Conservation (phyloP, 2,888 invertebrate species). For the Eilema sororculum region DNA sequence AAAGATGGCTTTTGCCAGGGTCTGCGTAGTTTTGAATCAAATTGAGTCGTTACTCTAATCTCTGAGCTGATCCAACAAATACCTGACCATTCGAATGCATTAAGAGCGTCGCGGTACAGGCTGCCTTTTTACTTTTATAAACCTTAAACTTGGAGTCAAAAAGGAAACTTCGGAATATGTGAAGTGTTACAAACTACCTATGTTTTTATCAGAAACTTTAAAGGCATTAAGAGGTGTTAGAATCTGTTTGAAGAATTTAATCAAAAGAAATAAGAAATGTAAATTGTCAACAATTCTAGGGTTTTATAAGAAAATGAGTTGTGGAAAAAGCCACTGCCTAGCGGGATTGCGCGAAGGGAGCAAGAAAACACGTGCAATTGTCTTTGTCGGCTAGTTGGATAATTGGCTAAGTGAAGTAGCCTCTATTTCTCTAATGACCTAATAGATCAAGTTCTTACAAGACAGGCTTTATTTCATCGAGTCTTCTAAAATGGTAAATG, state of each 20-base stretch:
- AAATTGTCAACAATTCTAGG: conserved; percentile 24
- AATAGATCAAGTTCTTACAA: conserved; percentile 33
- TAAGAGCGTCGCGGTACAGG: conserved; percentile 45
- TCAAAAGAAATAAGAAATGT: conserved; percentile 43
- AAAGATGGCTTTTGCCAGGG: conserved; percentile 3
- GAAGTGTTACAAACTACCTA: conserved; percentile 21
- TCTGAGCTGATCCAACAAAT: too few species aligned
- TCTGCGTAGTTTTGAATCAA: conserved; percentile 38
- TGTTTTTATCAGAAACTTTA: conserved; percentile 31
- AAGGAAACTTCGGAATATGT: conserved; percentile 32
- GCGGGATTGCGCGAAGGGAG: conserved; percentile 24
- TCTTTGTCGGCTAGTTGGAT: conserved; percentile 48
- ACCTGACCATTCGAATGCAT: conserved; percentile 36
- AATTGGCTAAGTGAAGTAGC: conserved; percentile 39
- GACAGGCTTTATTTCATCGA: conserved; percentile 15
- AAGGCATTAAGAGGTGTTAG: conserved; percentile 46
- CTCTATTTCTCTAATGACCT: conserved; percentile 37
- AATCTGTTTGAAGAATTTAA: conserved; percentile 39
- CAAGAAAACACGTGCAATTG: conserved; percentile 31
- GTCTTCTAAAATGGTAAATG: background rate
- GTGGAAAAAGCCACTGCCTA: conserved; percentile 37
- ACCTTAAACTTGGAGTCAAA: conserved; percentile 21
- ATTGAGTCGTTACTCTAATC: conserved; percentile 55
- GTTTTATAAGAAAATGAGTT: conserved; percentile 40
- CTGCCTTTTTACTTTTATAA: conserved; percentile 41